Evolutionary conservation across 2,797 vertebrate genomes (phyloP), one percentile per base, ranked within the genome.

Genomic region (Phoebastria nigripes): DNA sequence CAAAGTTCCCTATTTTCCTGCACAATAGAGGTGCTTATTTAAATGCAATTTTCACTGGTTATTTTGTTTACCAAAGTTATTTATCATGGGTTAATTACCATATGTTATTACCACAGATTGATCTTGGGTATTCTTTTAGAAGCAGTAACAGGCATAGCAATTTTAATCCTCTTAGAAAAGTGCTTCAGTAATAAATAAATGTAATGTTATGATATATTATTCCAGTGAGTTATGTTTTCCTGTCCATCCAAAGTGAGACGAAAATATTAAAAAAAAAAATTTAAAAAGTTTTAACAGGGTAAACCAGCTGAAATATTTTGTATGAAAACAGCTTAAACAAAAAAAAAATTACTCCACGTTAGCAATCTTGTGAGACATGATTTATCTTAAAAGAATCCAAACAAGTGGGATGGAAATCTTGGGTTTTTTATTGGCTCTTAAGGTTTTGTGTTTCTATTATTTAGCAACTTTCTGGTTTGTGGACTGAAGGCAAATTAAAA

Each of bases 311-410:
- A 85, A 84, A 73, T 77, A 84, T 39, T 90, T 66, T 26, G 15
- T 63, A 33, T 54, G 55, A 66, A 82, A 88, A 78, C 3, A 62
- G 25, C 33, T 93, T 46, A 65, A 82, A 78, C 21, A 35, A 65
- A 51, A 35, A 10, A 70, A 70, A 82, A 39, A 65, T 47, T 33
- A 25, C 7, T 76, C 8, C 19, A 15, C 16, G 14, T 73, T 46
- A 55, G 8, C 39, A 66, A 18, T 73, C 59, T 51, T 70, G 35
- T 0, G 4, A 90, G 42, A 59, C 15, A 21, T 35, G 46, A 79
- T n/a, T 89, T 87, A 52, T 41, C 41, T 61, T 87, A 37, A 71
- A 89, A 71, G 12, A 85, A 71, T 44, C 33, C 44, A 67, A 78
- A 39, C 7, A 74, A 82, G 22, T 29, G 14, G 28, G 28, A 33